phyloP scores from a whole-genome alignment of 2,888 invertebrate species.

The Melipona bicolor region DNA sequence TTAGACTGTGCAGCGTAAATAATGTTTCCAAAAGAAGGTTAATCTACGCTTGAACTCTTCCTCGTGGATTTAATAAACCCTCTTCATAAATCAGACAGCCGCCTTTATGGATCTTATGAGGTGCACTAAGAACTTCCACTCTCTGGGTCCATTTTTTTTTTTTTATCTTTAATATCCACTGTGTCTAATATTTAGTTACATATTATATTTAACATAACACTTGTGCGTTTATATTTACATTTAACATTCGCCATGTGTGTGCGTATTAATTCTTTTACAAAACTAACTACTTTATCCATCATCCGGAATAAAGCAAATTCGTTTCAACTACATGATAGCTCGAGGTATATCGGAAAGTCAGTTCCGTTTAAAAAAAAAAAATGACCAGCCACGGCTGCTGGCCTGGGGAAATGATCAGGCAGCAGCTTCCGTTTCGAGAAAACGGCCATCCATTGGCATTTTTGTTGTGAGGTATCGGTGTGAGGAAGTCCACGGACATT shows the following conservation, averaged over 20 bases:
- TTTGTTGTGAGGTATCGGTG: slow-evolving; percentile 38
- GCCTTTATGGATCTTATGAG: background rate
- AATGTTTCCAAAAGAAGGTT: background rate
- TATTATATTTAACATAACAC: no score
- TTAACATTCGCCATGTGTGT: no score
- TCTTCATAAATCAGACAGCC: background rate
- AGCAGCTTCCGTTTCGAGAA: background rate
- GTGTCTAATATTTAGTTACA: no score
- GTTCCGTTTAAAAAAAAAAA: no score
- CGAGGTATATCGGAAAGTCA: no score
- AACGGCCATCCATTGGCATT: slow-evolving; percentile 8
- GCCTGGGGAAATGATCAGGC: slow-evolving; percentile 49
- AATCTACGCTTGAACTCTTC: background rate
- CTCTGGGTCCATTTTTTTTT: background rate
- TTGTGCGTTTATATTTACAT: no score
- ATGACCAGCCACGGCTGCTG: no score
- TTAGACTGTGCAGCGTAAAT: background rate
- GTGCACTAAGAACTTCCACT: background rate
- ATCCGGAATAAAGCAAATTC: no score
- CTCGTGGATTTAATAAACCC: background rate
- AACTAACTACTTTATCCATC: no score
- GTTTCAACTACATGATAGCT: no score
- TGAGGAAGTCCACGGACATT: slow-evolving; percentile 54
- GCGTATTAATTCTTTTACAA: no score
- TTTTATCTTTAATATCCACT: no score